Base-by-base conservation (phyloP, 2,888 invertebrate species). In the Sinelater perroti region DNA sequence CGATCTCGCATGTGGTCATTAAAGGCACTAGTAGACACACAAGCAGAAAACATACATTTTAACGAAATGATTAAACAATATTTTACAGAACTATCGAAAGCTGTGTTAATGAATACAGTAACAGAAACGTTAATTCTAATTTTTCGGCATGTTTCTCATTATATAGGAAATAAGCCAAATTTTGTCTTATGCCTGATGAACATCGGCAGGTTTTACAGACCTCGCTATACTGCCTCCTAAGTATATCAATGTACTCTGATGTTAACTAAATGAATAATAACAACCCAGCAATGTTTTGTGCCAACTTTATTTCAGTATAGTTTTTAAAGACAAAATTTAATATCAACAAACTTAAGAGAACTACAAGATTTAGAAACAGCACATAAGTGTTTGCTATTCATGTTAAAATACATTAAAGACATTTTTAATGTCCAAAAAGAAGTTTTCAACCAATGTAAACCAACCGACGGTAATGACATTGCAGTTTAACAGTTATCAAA, bases 21-120 rank as follows among this genome's bases (percentile, higher is more conserved):
- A 14, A 88, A 93, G 49, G 85, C 86, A 21, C 81, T 88, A 58
- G 89, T 93, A 8, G 95, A 95, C 72, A 85, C 84, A 20, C 80
- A 80, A 55, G 79, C 79, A 1, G 81, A 82, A 47, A 79, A 80
- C 40, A 78, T 83, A 44, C 81, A 80, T 64, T 92, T 89, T 70
- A 93, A 93, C 64, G 90, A 97, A 75, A 87, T 96, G 83, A 87
- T 98, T 51, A 97, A 98, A 76, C 95, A 95, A 76, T 97, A 96
- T 81, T 96, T 97, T 80, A 85, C 97, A 49, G 97, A 97, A 75
- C 80, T 98, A 53, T 97, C 97, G 1, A 97, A 97, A 73, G 93
- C 94, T 2, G 80, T 97, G 62, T 84, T 97, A 54, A 97, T 97
- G 6, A 93, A 92, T 73, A 96, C 96, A 75, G 85, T 97, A 61